Evolutionary conservation across 1,140 invertebrate genomes (phyloP).

Genomic region (Lysiphlebus fabarum): DNA sequence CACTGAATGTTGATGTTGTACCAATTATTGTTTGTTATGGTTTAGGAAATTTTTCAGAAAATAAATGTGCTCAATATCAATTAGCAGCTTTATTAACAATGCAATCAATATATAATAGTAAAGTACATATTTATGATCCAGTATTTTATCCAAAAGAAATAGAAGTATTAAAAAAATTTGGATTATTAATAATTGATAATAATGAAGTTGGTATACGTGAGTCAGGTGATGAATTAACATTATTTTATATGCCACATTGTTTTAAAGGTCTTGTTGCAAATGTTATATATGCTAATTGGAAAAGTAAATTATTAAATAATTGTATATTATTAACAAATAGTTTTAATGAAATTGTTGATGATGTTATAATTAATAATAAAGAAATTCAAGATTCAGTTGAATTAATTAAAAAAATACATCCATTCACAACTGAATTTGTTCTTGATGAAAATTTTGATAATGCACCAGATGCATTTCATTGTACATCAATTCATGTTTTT

Average conservation of each 20-base stretch:
- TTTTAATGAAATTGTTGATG: slow-evolving; percentile 14
- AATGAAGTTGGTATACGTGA: slow-evolving; percentile 18
- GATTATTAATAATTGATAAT: slow-evolving; percentile 14
- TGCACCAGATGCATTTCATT: slow-evolving; percentile 12
- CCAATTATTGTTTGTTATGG: slow-evolving; percentile 21
- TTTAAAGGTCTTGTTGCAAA: slow-evolving; percentile 20
- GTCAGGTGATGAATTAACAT: slow-evolving; percentile 8
- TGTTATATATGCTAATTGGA: slow-evolving; percentile 21
- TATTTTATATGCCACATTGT: slow-evolving; percentile 24
- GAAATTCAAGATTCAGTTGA: slow-evolving; percentile 14
- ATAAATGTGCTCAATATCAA: slow-evolving; percentile 15
- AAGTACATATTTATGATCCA: slow-evolving; percentile 21
- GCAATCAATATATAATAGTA: slow-evolving; percentile 15
- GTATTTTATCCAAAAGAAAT: slow-evolving; percentile 21
- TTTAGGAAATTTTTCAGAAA: slow-evolving; percentile 21
- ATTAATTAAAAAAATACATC: slow-evolving; percentile 15
- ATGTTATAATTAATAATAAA: background rate
- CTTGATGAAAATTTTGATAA: slow-evolving; percentile 9
- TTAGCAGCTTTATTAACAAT: slow-evolving; percentile 19
- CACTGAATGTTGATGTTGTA: slow-evolving; percentile 8
- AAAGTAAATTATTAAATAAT: slow-evolving; percentile 4
- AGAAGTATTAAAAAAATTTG: slow-evolving; percentile 18
- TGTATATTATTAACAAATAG: slow-evolving; percentile 22
- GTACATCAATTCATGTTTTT: slow-evolving; percentile 21
- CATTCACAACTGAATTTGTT: slow-evolving; percentile 9